Conservation (phyloP, 2,797 vertebrate genomes). For the Alca torda region DNA sequence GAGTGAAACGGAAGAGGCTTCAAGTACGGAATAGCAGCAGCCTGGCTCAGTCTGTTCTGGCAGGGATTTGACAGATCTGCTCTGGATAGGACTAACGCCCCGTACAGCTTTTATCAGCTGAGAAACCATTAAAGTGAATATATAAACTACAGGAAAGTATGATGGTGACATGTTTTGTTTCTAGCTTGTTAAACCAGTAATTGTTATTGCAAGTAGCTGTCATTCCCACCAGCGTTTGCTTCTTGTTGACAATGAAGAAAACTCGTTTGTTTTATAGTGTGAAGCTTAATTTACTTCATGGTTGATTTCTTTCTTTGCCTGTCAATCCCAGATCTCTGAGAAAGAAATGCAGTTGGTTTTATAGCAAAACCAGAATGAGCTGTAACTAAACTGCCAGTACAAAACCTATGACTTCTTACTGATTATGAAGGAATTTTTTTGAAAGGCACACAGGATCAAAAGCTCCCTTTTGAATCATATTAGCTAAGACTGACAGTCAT, state of each 20-base stretch:
- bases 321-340: conserved; percentile 9
- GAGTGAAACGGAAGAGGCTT: background rate
- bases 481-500: background rate
- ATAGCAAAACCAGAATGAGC: conserved; percentile 9
- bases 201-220: conserved; percentile 47
- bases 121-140: conserved; percentile 9
- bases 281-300: conserved; percentile 61
- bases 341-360: conserved; percentile 12
- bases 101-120: background rate
- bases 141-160: background rate
- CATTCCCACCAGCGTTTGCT: conserved; percentile 39
- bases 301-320: conserved; percentile 42
- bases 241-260: conserved; percentile 55
- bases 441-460: background rate
- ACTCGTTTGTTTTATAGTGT: conserved; percentile 50
- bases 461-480: background rate
- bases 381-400: background rate
- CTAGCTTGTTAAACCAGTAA: conserved; percentile 62
- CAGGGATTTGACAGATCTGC: background rate
- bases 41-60: background rate
- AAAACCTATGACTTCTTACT: background rate
- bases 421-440: background rate
- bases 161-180: conserved; percentile 47
- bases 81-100: background rate
- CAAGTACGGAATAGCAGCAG: background rate